Evolutionary conservation across 2,113 vertebrate species (phyloP).

Genomic region (Garra rufa): DNA sequence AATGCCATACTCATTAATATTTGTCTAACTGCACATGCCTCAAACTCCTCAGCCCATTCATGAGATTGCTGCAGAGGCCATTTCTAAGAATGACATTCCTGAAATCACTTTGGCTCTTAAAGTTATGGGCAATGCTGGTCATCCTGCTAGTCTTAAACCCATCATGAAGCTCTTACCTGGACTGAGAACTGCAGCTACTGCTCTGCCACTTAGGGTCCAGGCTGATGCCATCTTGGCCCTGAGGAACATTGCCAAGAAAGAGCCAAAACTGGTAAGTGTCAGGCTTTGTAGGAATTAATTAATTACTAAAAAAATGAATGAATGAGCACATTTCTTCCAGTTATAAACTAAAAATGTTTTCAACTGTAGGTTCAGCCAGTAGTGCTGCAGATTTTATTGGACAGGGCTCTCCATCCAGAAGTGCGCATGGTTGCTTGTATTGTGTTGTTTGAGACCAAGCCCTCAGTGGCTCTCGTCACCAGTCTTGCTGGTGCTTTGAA

Average conservation of each 20-base stretch:
- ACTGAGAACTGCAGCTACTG: constrained; percentile 70
- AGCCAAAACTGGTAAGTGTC: constrained; percentile 76
- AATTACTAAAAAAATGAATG: no score
- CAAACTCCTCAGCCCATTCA: constrained; percentile 77
- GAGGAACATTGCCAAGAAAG: constrained; percentile 80
- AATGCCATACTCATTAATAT: background rate
- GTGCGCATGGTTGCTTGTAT: constrained; percentile 82
- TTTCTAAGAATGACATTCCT: constrained; percentile 67
- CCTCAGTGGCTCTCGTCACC: constrained; percentile 73
- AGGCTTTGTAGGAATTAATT: background rate
- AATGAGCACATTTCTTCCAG: no score
- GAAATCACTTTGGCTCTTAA: constrained; percentile 80
- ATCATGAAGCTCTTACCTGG: constrained; percentile 79
- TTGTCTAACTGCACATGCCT: background rate
- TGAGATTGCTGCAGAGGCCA: constrained; percentile 73
- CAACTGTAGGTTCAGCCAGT: constrained; percentile 78
- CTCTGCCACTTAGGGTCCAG: constrained; percentile 72
- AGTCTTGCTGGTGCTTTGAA: constrained; percentile 75
- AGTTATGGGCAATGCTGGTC: constrained; percentile 83
- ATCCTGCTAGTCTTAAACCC: no score
- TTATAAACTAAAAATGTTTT: background rate
- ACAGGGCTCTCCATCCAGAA: constrained; percentile 73
- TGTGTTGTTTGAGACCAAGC: constrained; percentile 82
- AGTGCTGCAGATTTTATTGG: constrained; percentile 78
- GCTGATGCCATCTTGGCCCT: constrained; percentile 80